Evolutionary conservation across 1,140 invertebrate genomes (phyloP).

Genomic region (Drosophila varians): DNA sequence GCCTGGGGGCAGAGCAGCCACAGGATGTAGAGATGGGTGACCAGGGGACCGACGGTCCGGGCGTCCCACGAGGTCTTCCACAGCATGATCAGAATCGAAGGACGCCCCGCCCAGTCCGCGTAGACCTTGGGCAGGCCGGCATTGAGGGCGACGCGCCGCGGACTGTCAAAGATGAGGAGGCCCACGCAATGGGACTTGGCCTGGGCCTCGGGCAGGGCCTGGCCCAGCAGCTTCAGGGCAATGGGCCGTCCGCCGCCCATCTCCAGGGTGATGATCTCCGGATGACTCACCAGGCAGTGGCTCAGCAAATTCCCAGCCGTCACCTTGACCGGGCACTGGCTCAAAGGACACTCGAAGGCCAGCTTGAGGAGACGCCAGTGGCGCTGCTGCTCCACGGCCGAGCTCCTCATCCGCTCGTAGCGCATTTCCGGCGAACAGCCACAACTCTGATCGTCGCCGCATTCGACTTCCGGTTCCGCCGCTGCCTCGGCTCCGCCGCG

Average conservation of each 20-base stretch:
- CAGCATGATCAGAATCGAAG: conserved; percentile 9
- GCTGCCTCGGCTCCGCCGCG: background rate
- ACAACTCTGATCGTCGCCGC: background rate
- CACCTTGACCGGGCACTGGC: background rate
- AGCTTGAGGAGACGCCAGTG: background rate
- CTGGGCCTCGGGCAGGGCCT: background rate
- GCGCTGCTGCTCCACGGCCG: background rate
- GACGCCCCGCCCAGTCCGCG: background rate
- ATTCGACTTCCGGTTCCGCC: background rate
- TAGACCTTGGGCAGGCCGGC: background rate
- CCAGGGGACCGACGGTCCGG: background rate
- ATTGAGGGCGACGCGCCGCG: background rate
- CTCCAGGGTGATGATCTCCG: background rate
- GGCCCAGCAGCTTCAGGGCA: background rate
- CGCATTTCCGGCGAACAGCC: background rate
- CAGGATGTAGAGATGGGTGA: conserved; percentile 16
- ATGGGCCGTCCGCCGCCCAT: background rate
- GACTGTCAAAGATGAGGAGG: conserved; percentile 3
- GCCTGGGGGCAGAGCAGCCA: conserved; percentile 28
- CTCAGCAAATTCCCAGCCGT: background rate
- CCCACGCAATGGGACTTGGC: background rate
- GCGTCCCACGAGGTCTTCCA: conserved; percentile 25
- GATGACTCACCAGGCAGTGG: conserved; percentile 12
- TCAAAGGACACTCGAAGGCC: conserved; percentile 11
- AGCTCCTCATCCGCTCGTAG: background rate